Percentiles rank a stretch among this genome's conserved stretches.
These are phyloP conservation scores for Pygoscelis antarcticus DNA, from an alignment of 2,113 vertebrate species.

Conservation along the genomic window DNA sequence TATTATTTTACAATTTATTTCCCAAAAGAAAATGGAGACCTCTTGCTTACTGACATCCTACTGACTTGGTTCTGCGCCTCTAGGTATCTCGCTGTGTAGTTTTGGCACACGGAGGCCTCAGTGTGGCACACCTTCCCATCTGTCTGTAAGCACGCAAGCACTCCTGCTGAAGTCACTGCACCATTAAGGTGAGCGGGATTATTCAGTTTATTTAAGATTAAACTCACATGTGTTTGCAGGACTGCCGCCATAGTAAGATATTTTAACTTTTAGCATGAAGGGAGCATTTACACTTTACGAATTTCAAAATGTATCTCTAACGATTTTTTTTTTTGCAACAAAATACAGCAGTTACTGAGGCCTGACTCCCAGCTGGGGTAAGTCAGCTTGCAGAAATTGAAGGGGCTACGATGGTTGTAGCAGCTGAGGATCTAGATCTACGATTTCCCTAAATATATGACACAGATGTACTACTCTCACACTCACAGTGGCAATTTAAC, in stretches of 20 bases:
- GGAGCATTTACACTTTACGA: neutral
- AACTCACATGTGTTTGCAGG: neutral
- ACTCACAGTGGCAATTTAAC: neutral
- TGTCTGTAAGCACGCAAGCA: neutral
- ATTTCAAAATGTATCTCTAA: neutral
- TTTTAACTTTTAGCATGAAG: neutral
- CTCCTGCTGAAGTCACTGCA: neutral
- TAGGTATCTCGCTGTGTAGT: rapidly evolving
- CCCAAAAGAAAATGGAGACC: neutral
- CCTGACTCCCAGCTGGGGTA: neutral
- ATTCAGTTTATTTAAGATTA: neutral
- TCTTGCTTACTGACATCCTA: neutral
- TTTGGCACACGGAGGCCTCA: neutral
- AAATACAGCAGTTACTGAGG: neutral
- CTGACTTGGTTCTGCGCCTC: neutral
- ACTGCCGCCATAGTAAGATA: neutral
- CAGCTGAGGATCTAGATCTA: neutral
- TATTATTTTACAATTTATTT: neutral
- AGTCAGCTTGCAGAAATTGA: neutral
- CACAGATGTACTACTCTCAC: neutral
- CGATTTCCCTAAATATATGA: neutral
- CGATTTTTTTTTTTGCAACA: neutral
- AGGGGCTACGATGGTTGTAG: neutral
- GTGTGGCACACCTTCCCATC: neutral
- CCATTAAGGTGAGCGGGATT: neutral